Evolutionary conservation across 2,797 vertebrate species (phyloP), one percentile per base, ranked within the genome.

Genomic region (Jordanella pulchra): DNA sequence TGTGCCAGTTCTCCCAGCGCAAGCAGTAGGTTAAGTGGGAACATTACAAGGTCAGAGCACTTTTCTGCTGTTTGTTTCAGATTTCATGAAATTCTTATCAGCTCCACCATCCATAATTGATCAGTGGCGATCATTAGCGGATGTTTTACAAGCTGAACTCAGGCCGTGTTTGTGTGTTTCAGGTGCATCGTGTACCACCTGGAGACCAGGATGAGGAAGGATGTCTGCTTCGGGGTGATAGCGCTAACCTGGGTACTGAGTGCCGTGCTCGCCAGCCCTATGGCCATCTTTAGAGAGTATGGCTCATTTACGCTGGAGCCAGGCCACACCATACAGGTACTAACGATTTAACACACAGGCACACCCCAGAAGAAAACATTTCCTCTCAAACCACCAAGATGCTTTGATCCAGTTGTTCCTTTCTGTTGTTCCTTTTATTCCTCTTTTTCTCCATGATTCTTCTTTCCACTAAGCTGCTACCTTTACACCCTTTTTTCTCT

Each of bases 251-350:
- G 97, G 97, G 93, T 93, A 48, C 88, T 96, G 86, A 97, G 96
- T 35, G 97, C 97, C 0, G 82, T 97, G 15, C 86, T 99, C 45
- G 97, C 97, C 10, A 96, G 96, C 73, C 97, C 97, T 4, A 90
- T 98, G 73, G 97, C 97, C 72, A 97, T 99, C 84, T 99, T 98
- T 88, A 95, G 97, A 17, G 97, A 99, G 71, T 96, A 98, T 68
- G 95, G 94, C 0, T 89, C 95, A 51, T 95, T 97, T 64, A 94
- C 95, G 4, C 93, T 98, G 25, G 95, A 95, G 71, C 94, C 95
- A 0, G 96, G 96, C 74, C 93, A 96, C 88, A 94, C 94, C 74
- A 96, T 97, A 23, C 94, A 95, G 74, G 92, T 89, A 55, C 45
- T 21, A 2, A 44, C 25, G 12, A 10, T 15, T 10, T 18, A 39